Base-by-base conservation (phyloP, 2,113 vertebrate genomes). In the Piaya cayana region DNA sequence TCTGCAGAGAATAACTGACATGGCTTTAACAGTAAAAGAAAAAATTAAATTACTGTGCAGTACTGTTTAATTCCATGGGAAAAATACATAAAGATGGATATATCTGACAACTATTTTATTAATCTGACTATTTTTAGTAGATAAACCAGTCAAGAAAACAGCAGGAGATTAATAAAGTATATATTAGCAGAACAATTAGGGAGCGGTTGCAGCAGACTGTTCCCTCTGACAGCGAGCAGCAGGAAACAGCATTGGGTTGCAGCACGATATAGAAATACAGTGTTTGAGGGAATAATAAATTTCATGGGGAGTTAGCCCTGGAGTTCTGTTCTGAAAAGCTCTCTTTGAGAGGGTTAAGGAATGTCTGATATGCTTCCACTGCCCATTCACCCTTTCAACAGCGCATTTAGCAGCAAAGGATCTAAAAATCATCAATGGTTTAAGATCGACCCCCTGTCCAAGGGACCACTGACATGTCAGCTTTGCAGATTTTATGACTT, bases 91-190 rank as follows among this genome's bases (percentile, higher is more conserved):
- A 71, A 78, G 67, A 90, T 29, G 45, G 58, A 78, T 83, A 18
- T 6, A 53, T 75, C 68, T 68, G 80, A 84, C 83, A 88, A 75
- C 23, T 26, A 29, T 93, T 92, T 93, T 83, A 96, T 93, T 95
- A 94, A 95, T 94, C 71, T 90, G 74, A 19, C 90, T 92, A 93
- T 93, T 96, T 96, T 95, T 93, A 93, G 93, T 34, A 91, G 74
- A 93, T 92, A 94, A 94, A 87, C 60, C 82, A 92, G 82, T 82
- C 72, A 82, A 59, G 80, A 83, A 83, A 95, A 64, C 94, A 96
- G 96, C 95, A 92, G 82, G 94, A 80, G 76, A 90, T 96, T 96
- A 97, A 96, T 93, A 94, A 96, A 95, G 67, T 72, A 53, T 39
- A 75, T 85, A 88, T 90, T 94, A 94, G 70, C 36, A 79, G 72